These are phyloP conservation scores for Arnoldichthys spilopterus DNA, from an alignment of 2,797 vertebrate genomes.

Conservation along the genomic window DNA sequence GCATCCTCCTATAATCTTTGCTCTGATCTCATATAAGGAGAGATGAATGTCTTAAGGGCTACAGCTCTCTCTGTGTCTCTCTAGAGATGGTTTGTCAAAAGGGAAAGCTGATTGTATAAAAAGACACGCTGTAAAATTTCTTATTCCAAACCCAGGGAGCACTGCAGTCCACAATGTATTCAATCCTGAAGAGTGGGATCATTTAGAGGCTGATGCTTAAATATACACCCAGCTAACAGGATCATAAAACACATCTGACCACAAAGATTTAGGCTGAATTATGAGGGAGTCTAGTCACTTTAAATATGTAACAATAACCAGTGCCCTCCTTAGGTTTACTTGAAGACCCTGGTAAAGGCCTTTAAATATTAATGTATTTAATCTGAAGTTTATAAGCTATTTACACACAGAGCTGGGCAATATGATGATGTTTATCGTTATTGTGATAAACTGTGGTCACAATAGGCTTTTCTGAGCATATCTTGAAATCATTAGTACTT, in stretches of 20 bases:
- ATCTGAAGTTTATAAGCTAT: background rate
- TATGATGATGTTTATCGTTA: too few relatives aligned
- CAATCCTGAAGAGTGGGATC: background rate
- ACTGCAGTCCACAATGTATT: background rate
- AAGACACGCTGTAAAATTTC: background rate
- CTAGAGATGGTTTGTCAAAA: background rate
- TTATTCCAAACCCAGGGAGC: background rate
- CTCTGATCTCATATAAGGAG: constrained; percentile 2
- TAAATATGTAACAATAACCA: background rate
- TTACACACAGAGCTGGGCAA: too few relatives aligned
- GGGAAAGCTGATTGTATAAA: background rate
- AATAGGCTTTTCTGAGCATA: too few relatives aligned
- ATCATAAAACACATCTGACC: background rate
- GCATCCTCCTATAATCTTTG: background rate
- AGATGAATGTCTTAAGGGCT: constrained; percentile 12
- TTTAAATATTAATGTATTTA: background rate
- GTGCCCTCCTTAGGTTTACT: too few relatives aligned
- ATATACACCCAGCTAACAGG: background rate
- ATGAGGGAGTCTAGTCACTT: too few relatives aligned
- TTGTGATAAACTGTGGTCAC: too few relatives aligned
- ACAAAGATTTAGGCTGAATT: background rate
- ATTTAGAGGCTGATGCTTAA: background rate
- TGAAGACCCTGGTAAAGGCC: too few relatives aligned
- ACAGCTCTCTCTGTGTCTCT: background rate
- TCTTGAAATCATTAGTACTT: too few relatives aligned